Evolutionary conservation across 2,797 vertebrate genomes (phyloP), one percentile per base, ranked within the genome.

Genomic region (Lepilemur septentrionalis): DNA sequence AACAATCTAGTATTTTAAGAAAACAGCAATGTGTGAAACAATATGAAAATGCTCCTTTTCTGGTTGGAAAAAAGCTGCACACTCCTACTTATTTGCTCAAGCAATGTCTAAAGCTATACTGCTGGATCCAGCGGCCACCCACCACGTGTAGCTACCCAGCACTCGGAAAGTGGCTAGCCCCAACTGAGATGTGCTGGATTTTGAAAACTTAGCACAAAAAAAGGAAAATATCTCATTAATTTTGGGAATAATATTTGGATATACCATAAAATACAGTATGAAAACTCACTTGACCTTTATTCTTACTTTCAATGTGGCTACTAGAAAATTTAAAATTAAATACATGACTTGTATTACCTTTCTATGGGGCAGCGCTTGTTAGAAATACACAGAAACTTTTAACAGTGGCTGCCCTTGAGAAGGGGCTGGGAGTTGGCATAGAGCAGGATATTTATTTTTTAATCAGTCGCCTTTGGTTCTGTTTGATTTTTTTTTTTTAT

Each of bases 401-500:
- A 89, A 72, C 2, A 73, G 8, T 23, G 25, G n/a, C 23, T 63
- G 57, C 43, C 13, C 67, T 69, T 78, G 20, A 52, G 59, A 95
- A 88, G 70, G 20, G 2, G 4, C 11, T 30, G 30, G 28, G 22
- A 93, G 38, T 23, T 50, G 41, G 20, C 23, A 25, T 23, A 63
- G 55, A 67, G 13, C 69, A 43, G 35, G 55, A 10, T 15, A 59
- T 5, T 73, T 61, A 25, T 1, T 89, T 50, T 52, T 89, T 75
- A 50, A 63, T 28, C 11, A 81, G 25, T 28, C 20, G 35, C 12
- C 32, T 89, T 76, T 80, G 15, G 20, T 46, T 84, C 28, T 69
- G 10, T n/a, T 86, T 84, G n/a, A 69, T 63, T 86, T 95, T 92
- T 63, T 96, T 84, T 63, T 3, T 2, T 35, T n/a, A 90, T 46